These are phyloP conservation scores for Knipowitschia caucasica DNA, from an alignment of 2,797 vertebrate species.

Conservation along the genomic window DNA sequence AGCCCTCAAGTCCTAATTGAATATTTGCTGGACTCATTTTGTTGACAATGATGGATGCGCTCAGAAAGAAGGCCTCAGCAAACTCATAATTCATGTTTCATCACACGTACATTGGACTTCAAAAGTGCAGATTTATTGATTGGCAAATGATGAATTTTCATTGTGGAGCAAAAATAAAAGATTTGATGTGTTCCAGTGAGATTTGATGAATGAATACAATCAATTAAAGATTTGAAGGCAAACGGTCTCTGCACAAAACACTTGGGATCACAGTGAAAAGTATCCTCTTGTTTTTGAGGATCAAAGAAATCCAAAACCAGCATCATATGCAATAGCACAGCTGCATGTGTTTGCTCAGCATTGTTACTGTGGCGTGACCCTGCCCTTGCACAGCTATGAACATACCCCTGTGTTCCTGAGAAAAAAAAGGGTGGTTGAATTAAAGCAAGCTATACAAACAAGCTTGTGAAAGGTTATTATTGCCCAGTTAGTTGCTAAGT, in stretches of 20 bases:
- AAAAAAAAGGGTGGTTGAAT: constrained; percentile 3
- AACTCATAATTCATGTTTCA: constrained; percentile 70
- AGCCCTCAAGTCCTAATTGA: constrained; percentile 66
- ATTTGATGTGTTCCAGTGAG: constrained; percentile 53
- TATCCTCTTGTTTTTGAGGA: constrained; percentile 16
- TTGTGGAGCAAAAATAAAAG: constrained; percentile 63
- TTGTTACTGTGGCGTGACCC: constrained; percentile 9
- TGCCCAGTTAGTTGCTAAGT: constrained; percentile 3
- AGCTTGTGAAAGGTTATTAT: constrained; percentile 26
- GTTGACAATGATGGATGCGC: constrained; percentile 70
- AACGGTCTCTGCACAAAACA: constrained; percentile 16
- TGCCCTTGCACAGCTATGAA: constrained; percentile 5
- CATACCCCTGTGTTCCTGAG: constrained; percentile 1
- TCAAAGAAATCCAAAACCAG: constrained; percentile 14
- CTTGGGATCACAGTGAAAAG: constrained; percentile 23
- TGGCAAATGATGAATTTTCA: constrained; percentile 73
- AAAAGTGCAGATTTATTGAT: constrained; percentile 64
- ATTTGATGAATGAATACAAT: constrained; percentile 53
- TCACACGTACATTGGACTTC: constrained; percentile 60
- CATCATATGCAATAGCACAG: neutral
- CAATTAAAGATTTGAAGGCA: constrained; percentile 29
- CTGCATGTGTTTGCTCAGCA: constrained; percentile 1
- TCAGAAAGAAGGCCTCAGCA: constrained; percentile 59
- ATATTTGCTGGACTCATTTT: constrained; percentile 69
- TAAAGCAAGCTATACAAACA: constrained; percentile 17